Conservation (phyloP, 2,113 vertebrate species). For the Benitochromis conjunctus region DNA sequence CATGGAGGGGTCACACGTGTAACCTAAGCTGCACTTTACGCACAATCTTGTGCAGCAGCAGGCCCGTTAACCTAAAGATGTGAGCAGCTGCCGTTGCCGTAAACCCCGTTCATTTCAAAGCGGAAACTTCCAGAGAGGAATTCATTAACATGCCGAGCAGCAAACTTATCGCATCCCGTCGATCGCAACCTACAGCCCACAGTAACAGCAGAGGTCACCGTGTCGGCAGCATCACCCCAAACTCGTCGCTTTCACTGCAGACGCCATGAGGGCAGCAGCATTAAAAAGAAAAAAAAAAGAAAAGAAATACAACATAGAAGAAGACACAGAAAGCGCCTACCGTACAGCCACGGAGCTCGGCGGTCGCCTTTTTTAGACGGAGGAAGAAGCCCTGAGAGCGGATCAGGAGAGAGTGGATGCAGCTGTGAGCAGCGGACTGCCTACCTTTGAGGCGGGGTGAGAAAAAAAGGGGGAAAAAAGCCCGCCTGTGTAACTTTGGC, state of each 20-base stretch:
- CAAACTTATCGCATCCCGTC: background rate
- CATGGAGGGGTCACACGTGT: background rate
- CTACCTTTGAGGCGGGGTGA: constrained; percentile 9
- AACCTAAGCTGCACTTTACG: background rate
- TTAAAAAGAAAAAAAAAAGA: background rate
- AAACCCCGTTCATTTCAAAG: background rate
- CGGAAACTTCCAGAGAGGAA: constrained; percentile 7
- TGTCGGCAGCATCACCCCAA: constrained; percentile 34
- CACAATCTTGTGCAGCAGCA: background rate
- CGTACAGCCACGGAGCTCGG: background rate
- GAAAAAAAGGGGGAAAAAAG: background rate
- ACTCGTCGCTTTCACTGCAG: background rate
- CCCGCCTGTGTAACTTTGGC: constrained; percentile 42
- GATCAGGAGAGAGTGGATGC: background rate
- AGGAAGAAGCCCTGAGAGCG: background rate
- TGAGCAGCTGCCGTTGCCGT: background rate
- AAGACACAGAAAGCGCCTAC: background rate
- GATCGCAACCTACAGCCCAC: constrained; percentile 14
- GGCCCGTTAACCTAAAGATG: background rate
- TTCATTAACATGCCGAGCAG: background rate
- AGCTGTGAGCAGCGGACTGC: background rate
- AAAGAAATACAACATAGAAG: background rate
- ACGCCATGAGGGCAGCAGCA: background rate
- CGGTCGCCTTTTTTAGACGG: background rate
- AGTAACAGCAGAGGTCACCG: constrained; percentile 10